Evolutionary conservation across 2,888 invertebrate species (phyloP), one percentile per base, ranked within the genome.

Genomic region (Ariolimax columbianus): DNA sequence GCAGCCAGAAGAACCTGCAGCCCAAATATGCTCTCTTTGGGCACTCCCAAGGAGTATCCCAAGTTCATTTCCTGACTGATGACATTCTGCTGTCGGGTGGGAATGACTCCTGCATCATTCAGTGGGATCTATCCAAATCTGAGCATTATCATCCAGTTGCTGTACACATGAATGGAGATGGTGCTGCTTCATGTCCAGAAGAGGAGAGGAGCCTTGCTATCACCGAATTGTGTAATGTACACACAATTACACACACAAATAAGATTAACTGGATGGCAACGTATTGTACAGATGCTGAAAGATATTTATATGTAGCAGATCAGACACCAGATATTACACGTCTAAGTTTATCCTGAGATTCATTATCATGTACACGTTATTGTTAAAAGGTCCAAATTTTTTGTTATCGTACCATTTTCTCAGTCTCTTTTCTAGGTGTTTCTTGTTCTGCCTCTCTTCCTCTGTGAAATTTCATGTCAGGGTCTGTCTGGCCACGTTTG

Each of bases 181-280:
- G 86, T 40, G 51, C 81, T 26, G 59, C 30, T 43, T 30, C 77
- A n/a, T 55, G 30, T n/a, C 89, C 89, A 0, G 87, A 89, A 38
- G 91, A 91, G 38, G 81, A 86, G 23, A 88, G 89, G 63, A 89
- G 90, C 82, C 84, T 88, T 47, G 86, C 88, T 73, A 86, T 90
- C 36, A 90, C 92, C 4, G 88, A 89, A 4, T 86, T 86, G 38
- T 91, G 91, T 85, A 88, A 88, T 83, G 86, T 90, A 23, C 78
- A 70, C 23, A 89, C 89, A 23, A 89, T 92, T 38, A 79, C 89
- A 33, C 92, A 92, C 84, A 83, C 88, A 3, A 88, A 89, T 11
- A 93, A 93, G 84, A 89, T 93, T 26, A 93, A 93, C 88, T 93
- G 93, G 93, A 87, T 93, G 86, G 90, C 91, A 63, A 90, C 92